Percentiles rank a stretch among this genome's conserved stretches.
phyloP scores from a whole-genome alignment of 2,113 vertebrate species.

The Labeo rohita region DNA sequence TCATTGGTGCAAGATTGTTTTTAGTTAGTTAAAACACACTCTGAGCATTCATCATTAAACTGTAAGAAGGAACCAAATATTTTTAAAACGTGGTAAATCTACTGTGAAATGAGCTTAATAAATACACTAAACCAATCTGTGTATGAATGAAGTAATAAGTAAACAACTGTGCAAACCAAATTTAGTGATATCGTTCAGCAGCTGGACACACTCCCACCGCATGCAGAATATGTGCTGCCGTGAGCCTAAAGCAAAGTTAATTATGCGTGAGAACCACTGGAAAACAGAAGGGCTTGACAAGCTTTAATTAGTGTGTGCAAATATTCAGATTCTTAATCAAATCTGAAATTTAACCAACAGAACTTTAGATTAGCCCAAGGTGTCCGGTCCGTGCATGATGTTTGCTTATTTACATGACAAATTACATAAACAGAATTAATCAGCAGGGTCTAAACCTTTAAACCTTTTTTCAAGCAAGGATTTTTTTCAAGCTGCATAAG shows the following conservation, averaged over 20 bases:
- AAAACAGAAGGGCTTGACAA: conserved; percentile 58
- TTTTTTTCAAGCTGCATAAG: not conserved
- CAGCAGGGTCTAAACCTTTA: not conserved
- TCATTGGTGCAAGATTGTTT: conserved; percentile 34
- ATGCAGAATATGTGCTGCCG: conserved; percentile 59
- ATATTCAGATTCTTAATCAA: conserved; percentile 49
- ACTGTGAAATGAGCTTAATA: conserved; percentile 40
- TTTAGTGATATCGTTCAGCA: conserved; percentile 53
- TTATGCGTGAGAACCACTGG: conserved; percentile 49
- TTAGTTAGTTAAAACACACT: not conserved
- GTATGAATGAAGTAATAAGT: conserved; percentile 13
- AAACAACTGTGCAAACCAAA: conserved; percentile 38
- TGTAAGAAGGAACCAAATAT: not conserved
- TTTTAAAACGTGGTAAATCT: not conserved
- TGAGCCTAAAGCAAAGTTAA: conserved; percentile 61
- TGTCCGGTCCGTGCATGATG: conserved; percentile 14
- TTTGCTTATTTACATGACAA: conserved; percentile 49
- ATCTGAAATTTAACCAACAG: conserved; percentile 45
- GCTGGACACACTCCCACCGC: not conserved
- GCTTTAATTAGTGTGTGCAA: conserved; percentile 51
- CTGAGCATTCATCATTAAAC: not conserved
- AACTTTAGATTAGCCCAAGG: conserved; percentile 49
- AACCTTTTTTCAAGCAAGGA: not conserved
- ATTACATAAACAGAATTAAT: conserved; percentile 28
- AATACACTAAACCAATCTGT: conserved; percentile 26